Conservation (phyloP, 35 echinoderm and acorn worm genomes). For the Strongylocentrotus purpuratus region DNA sequence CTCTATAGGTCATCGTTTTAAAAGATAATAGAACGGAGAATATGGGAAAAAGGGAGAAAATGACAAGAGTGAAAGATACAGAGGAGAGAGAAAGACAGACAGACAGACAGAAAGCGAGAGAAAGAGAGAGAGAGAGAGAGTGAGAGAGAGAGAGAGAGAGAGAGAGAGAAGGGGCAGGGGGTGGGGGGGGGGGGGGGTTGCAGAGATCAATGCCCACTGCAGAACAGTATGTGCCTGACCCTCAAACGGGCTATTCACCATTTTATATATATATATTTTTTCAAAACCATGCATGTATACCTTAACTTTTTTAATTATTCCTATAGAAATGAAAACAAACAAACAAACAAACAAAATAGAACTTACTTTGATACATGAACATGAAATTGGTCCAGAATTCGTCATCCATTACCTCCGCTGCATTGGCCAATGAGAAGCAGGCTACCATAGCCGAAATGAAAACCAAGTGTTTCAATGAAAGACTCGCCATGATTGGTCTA, state of each 20-base stretch:
- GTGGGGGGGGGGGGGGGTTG: no score
- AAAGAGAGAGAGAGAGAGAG: not conserved
- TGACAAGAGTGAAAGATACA: not conserved
- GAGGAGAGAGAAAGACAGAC: not conserved
- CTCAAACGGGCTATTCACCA: no score
- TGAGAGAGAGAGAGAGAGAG: no score
- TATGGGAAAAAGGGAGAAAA: not conserved
- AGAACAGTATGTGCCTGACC: no score
- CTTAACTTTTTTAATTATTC: no score
- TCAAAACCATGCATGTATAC: no score
- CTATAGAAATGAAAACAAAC: no score
- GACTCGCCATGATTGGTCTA: conserved; percentile 10
- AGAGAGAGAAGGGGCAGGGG: not conserved
- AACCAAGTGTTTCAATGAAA: conserved; percentile 1
- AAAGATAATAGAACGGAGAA: not conserved
- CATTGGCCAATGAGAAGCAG: not conserved
- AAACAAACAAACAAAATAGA: not conserved
- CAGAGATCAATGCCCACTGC: no score
- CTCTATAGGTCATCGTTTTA: no score
- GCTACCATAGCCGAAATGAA: not conserved
- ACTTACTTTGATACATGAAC: conserved; percentile 52
- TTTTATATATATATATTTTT: no score
- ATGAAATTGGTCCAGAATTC: conserved; percentile 19
- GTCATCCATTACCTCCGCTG: not conserved
- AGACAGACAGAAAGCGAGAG: not conserved